Conservation (phyloP, 2,113 vertebrate species). For the Pseudonaja textilis region DNA sequence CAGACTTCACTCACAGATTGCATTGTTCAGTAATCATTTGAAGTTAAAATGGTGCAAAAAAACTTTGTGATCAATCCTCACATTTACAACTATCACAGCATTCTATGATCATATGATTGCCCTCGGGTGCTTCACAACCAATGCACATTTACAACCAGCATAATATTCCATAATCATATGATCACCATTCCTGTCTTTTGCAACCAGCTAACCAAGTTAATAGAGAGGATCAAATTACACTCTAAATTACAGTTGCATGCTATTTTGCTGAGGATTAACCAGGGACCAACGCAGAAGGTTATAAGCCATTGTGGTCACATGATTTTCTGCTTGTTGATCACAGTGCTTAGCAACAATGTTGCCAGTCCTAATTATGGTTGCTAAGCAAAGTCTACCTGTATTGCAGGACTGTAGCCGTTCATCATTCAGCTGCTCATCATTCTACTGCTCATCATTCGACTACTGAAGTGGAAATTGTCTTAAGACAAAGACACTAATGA, state of each 20-base stretch:
- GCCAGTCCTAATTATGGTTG: neutral
- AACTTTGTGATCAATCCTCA: neutral
- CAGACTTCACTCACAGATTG: neutral
- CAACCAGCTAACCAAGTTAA: neutral
- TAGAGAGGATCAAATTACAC: neutral
- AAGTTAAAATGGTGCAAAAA: neutral
- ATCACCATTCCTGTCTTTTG: neutral
- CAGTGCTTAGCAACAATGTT: neutral
- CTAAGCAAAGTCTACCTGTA: neutral
- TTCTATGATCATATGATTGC: neutral
- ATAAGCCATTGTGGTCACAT: neutral
- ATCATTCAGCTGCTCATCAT: neutral
- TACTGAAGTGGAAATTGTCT: neutral
- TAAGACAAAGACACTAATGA: neutral
- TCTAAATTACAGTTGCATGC: neutral
- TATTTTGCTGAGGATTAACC: neutral
- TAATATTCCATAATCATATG: neutral
- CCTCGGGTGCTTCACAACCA: neutral
- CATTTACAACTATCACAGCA: neutral
- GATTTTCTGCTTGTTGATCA: neutral
- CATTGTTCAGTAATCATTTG: neutral
- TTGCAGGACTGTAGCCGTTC: neutral
- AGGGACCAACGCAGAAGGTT: neutral
- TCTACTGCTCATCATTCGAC: neutral
- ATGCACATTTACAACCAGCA: neutral